These are phyloP conservation scores for Cetoscarus ocellatus DNA, from an alignment of 2,797 vertebrate species.

Conservation along the genomic window DNA sequence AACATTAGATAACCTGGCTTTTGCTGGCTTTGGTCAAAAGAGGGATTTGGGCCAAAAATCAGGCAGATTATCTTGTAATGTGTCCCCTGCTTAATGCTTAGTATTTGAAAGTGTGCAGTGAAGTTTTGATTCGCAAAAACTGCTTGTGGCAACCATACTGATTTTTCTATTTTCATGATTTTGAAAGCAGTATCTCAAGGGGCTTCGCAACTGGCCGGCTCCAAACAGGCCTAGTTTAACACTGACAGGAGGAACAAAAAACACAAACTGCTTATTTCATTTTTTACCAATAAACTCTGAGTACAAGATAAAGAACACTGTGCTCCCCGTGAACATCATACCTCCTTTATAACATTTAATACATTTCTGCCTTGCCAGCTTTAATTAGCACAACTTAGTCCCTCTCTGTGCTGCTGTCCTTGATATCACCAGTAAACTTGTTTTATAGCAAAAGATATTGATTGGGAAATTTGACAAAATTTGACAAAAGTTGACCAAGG, in stretches of 20 bases:
- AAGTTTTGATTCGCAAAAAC: background rate
- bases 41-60: too few species aligned
- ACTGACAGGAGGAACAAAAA: too few species aligned
- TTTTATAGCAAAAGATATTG: too few species aligned
- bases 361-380: background rate
- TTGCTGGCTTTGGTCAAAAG: too few species aligned
- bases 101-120: too few species aligned
- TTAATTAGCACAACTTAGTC: background rate
- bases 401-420: background rate
- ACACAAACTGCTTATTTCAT: too few species aligned
- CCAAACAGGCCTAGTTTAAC: background rate
- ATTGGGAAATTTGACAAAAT: too few species aligned
- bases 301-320: background rate
- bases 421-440: background rate
- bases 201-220: background rate
- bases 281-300: too few species aligned
- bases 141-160: background rate
- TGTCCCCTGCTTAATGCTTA: too few species aligned
- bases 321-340: background rate
- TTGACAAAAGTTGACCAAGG: too few species aligned
- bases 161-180: background rate
- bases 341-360: background rate
- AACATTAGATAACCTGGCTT: too few species aligned
- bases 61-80: too few species aligned
- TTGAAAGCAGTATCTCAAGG: background rate